phyloP scores from a whole-genome alignment of 37 sponge, comb jelly and placozoan species.

The Crambe crambe region DNA sequence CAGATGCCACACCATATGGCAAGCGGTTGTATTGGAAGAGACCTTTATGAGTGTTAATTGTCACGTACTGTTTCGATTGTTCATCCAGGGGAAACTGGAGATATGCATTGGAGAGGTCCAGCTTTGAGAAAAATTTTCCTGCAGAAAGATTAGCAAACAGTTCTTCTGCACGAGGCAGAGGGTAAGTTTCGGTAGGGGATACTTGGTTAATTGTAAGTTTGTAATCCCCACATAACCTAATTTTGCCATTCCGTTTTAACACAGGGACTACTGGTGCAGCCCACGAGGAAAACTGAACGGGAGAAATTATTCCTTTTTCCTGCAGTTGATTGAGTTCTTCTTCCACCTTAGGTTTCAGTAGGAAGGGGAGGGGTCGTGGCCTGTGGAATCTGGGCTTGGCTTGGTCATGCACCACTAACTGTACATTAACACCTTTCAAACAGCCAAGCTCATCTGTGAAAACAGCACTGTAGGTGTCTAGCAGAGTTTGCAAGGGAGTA shows the following conservation, averaged over 20 bases:
- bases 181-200: constrained; percentile 33
- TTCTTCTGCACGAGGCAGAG: constrained; percentile 47
- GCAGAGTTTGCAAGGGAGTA: not conserved
- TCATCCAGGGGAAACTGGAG: not conserved
- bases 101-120: constrained; percentile 18
- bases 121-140: constrained; percentile 39
- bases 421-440: constrained; percentile 8
- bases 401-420: not conserved
- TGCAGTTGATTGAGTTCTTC: constrained; percentile 18
- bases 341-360: constrained; percentile 30
- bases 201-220: constrained; percentile 45
- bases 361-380: constrained; percentile 41
- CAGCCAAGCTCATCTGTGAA: constrained; percentile 38
- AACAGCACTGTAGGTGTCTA: constrained; percentile 19
- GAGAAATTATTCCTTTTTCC: constrained; percentile 28
- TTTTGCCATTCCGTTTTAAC: constrained; percentile 23
- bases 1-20: not conserved
- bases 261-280: constrained; percentile 72
- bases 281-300: constrained; percentile 61
- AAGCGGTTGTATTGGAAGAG: not conserved
- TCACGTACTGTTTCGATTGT: too few species aligned
- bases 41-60: not conserved
- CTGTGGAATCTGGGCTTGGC: constrained; percentile 20
- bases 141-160: constrained; percentile 23
- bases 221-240: constrained; percentile 51